Base-by-base conservation (phyloP, 92 coral and sea anemone genomes). In the Parazoanthus darwini region DNA sequence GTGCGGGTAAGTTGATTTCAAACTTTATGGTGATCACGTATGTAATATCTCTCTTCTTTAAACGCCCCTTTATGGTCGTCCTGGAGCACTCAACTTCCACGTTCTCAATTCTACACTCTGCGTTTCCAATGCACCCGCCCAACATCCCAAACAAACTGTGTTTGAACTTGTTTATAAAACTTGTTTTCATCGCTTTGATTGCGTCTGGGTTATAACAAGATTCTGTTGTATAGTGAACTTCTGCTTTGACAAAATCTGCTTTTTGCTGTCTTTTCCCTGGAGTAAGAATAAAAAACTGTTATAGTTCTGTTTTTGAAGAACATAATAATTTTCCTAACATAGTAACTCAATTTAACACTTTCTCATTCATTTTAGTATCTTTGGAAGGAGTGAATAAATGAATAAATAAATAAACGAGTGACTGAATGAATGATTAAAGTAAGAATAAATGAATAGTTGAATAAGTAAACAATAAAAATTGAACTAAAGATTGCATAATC, bases 21-120 rank as follows among this genome's bases (percentile, higher is more conserved):
- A 83, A 83, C 43, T 83, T n/a, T 70, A 83, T 68, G 29, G 78
- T 23, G 20, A 83, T n/a, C 42, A 83, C 87, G 59, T 67, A 83
- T 1, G 73, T 6, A 39, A n/a, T 11, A 25, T 25, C 51, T 33
- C 87, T 83, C 77, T 70, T 83, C 42, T 44, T 83, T n/a, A 68
- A 46, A 14, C 87, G 87, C 4, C 59, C 23, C 25, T 43, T 43
- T 11, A 44, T 23, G 46, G 70, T 80, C 70, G 44, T 65, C 78
- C n/a, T 83, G 77, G 44, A 46, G 63, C 87, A 83, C 66, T 36
- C 43, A 6, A 83, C 78, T 13, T 83, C 78, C 0, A 83, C 87
- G 29, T 83, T 83, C 18, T 83, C 87, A 83, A 83, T 63, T 50
- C 23, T 83, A 44, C 87, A 83, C 23, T 67, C 29, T 0, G 22